Evolutionary conservation across 1,140 invertebrate species (phyloP).

Genomic region (Panulirus ornatus): DNA sequence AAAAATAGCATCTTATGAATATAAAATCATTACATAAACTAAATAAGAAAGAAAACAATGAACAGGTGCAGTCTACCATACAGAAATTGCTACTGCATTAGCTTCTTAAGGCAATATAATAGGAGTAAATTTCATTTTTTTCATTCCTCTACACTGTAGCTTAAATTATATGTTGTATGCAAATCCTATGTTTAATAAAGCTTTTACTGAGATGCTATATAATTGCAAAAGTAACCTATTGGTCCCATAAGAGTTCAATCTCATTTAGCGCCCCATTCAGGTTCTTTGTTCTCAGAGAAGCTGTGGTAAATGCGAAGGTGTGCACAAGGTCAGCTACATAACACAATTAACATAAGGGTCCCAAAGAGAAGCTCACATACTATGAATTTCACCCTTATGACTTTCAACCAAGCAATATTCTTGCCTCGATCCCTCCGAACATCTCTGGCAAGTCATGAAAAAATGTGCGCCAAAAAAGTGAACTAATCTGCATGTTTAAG

Average conservation of each 20-base stretch:
- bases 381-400: slow-evolving; percentile 52
- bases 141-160: neutral
- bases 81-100: too few species aligned
- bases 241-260: slow-evolving; percentile 53
- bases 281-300: slow-evolving; percentile 51
- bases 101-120: too few species aligned
- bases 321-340: slow-evolving; percentile 30
- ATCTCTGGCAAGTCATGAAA: slow-evolving; percentile 65
- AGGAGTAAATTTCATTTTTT: too few species aligned
- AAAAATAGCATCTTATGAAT: too few species aligned
- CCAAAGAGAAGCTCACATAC: neutral
- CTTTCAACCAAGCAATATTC: slow-evolving; percentile 10
- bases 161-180: neutral
- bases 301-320: slow-evolving; percentile 36
- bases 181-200: neutral
- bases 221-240: slow-evolving; percentile 24
- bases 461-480: slow-evolving; percentile 62
- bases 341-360: neutral
- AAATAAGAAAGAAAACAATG: too few species aligned
- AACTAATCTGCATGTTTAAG: slow-evolving; percentile 72
- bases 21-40: too few species aligned
- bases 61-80: too few species aligned
- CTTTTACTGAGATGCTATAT: slow-evolving; percentile 21
- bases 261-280: slow-evolving; percentile 56
- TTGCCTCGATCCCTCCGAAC: slow-evolving; percentile 24